Evolutionary conservation across 2,888 invertebrate species (phyloP), one percentile per base, ranked within the genome.

Genomic region (Phengaris alcon): DNA sequence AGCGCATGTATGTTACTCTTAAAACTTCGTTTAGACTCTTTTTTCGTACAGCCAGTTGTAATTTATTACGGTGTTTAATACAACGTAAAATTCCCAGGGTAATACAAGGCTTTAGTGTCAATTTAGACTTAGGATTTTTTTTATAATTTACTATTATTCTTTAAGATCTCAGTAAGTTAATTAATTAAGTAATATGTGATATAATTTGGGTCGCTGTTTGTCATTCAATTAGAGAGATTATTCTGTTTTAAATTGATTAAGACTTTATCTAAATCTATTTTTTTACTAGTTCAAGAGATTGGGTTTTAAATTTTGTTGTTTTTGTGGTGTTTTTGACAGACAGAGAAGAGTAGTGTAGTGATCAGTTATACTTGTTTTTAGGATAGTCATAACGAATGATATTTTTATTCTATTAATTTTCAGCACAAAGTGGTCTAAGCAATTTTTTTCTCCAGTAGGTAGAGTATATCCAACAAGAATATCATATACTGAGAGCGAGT

Each of bases 371-470:
- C 35, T 59, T 59, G 22, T 59, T 59, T 59, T 59, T 59, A 59
- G n/a, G 6, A 59, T 59, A 35, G 22, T 22, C 10, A 59, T 59
- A 35, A n/a, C 35, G 9, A 8, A 22, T 8, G 59, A 22, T 1
- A 7, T 35, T 59, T 57, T 57, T 8, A 59, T 9, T 35, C 2
- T 59, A 12, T 59, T 35, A 22, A 59, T 59, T 59, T n/a, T 77
- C 12, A 77, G n/a, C 8, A 75, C 75, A 75, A 75, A 77, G 22
- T 77, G 75, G 70, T 77, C 77, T n/a, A 77, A 48, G 35, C 75
- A 77, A 46, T 54, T 75, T 13, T 74, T 77, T 72, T 68, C 75
- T 13, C 77, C 77, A 13, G 77, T 22, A 22, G n/a, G n/a, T n/a
- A n/a, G n/a, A n/a, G n/a, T 75, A 12, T 22, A 22, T 22, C 22